Base-by-base conservation (phyloP, 2,113 vertebrate genomes). In the Camarhynchus parvulus region DNA sequence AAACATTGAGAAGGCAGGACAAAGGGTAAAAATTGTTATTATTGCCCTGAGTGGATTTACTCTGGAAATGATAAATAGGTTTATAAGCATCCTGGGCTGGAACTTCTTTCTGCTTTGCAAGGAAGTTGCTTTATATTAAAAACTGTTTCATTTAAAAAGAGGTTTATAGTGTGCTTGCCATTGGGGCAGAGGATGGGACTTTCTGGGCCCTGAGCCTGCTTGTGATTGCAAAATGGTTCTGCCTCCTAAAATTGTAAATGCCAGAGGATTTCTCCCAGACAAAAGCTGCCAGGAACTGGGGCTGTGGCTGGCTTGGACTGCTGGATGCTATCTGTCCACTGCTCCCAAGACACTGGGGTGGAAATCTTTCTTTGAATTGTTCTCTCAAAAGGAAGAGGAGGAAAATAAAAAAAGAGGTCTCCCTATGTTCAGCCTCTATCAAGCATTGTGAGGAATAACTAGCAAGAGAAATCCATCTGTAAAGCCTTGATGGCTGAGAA, bases 391-490 rank as follows among this genome's bases (percentile, higher is more conserved):
- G 31, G 28, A 52, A 47, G 28, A n/a, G 6, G n/a, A 31, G 2
- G 11, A 8, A 42, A n/a, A 41, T 39, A 35, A 20, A 75, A 25
- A 88, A 83, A 28, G 11, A 49, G 21, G 4, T 56, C 6, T 47
- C n/a, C 30, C 73, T 58, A 33, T 30, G 58, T 64, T 19, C 31
- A 83, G 56, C 17, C 10, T 69, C 84, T 25, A 31, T 53, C 56
- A 79, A 69, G 62, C 2, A 2, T 41, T 4, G 1, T 81, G 81
- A 95, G 27, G 73, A 82, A 92, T 80, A 70, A 35, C 74, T 37
- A 66, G 37, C 79, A 75, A 55, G 33, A 84, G 69, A 84, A 94
- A 87, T 82, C 68, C 33, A 83, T 93, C 90, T 70, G 24, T n/a
- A 88, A 90, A 95, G 46, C 53, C 52, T 64, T 81, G 62, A 85